Evolutionary conservation across 2,113 vertebrate genomes (phyloP).

Genomic region (Pyrgilauda ruficollis): DNA sequence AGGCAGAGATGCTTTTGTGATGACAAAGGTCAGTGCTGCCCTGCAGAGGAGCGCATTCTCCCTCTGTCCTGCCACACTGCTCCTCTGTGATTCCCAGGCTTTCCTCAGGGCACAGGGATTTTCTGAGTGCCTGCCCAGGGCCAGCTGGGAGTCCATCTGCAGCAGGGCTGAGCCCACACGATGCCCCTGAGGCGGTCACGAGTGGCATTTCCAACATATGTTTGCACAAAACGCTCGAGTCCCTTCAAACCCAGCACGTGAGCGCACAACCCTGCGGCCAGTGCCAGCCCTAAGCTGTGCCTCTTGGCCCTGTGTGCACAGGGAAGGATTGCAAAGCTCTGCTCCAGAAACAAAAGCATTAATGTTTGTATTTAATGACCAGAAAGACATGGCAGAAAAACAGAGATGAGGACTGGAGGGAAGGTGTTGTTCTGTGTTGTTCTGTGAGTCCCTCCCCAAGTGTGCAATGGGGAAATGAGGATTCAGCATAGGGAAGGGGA

Average conservation of each 20-base stretch:
- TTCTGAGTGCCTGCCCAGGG: background rate
- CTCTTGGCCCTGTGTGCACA: background rate
- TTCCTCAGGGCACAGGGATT: background rate
- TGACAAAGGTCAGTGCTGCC: background rate
- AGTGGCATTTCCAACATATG: background rate
- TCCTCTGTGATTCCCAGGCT: background rate
- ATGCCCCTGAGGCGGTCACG: background rate
- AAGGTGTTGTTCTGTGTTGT: background rate
- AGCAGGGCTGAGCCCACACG: background rate
- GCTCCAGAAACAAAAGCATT: background rate
- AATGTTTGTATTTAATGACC: background rate
- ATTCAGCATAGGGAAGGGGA: fast-evolving
- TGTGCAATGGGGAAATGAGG: background rate
- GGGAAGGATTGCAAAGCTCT: background rate
- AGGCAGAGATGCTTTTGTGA: background rate
- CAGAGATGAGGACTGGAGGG: fast-evolving
- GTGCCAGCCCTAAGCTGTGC: background rate
- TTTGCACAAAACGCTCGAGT: background rate
- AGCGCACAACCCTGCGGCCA: background rate
- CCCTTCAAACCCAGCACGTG: background rate
- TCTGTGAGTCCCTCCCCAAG: background rate
- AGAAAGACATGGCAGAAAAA: background rate
- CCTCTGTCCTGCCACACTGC: background rate
- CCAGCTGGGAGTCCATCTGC: background rate
- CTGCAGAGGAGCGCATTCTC: background rate